phyloP scores from a whole-genome alignment of 2,113 vertebrate species.

The Odocoileus hemionus region DNA sequence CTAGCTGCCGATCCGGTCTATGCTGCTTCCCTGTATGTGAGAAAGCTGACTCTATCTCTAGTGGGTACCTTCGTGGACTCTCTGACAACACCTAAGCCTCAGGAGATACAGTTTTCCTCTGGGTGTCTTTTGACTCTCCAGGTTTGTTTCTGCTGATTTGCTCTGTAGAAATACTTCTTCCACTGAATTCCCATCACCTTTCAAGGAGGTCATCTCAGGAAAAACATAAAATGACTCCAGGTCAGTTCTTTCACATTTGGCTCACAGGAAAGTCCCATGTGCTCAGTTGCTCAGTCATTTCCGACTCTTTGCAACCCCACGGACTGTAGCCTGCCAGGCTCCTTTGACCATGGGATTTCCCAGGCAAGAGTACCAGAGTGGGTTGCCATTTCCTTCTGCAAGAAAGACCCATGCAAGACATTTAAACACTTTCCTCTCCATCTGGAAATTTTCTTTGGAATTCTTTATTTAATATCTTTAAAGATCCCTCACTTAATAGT shows the following conservation, averaged over 20 bases:
- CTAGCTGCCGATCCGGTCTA: background rate
- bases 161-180: background rate
- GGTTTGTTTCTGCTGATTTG: background rate
- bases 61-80: accelerated
- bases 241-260: background rate
- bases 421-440: background rate
- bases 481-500: background rate
- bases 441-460: background rate
- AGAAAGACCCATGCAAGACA: background rate
- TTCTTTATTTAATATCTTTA: background rate
- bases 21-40: background rate
- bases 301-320: background rate
- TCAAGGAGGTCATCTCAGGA: background rate
- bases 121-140: background rate
- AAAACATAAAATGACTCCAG: background rate
- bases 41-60: background rate
- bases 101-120: background rate
- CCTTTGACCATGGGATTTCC: background rate
- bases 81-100: background rate
- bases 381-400: background rate
- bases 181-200: too few relatives aligned
- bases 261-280: background rate
- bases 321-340: background rate
- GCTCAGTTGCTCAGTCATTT: background rate
- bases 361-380: background rate